Conservation (phyloP, 2,888 invertebrate genomes). For the Lepas anatifera region DNA sequence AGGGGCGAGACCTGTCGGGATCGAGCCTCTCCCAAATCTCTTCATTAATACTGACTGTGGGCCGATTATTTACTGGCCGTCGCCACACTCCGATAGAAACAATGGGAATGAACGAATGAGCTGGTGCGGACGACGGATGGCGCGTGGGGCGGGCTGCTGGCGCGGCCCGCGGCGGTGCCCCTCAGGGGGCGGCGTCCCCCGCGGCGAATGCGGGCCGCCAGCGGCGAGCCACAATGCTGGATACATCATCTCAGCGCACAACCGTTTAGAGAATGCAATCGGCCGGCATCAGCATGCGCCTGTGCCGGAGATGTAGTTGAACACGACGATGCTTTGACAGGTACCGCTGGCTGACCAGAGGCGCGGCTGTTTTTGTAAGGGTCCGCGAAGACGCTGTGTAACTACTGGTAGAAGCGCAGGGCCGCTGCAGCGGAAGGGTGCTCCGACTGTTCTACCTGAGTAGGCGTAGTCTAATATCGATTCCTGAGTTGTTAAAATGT, state of each 20-base stretch:
- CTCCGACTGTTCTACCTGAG: no score
- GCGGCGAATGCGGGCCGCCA: neutral
- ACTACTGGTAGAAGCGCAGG: neutral
- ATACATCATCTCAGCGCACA: neutral
- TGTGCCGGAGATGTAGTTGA: neutral
- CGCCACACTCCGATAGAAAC: neutral
- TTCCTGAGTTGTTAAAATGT: no score
- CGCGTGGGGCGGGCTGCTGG: neutral
- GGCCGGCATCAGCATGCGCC: neutral
- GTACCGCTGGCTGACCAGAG: neutral
- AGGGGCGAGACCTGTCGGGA: no score
- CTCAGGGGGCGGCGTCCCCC: neutral
- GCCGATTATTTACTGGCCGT: neutral
- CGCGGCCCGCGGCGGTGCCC: neutral
- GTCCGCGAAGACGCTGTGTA: neutral
- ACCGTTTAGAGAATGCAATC: constrained; percentile 5
- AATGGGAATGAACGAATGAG: constrained; percentile 3
- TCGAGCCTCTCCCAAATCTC: neutral
- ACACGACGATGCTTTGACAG: neutral
- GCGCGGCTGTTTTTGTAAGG: neutral
- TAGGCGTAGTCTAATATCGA: no score
- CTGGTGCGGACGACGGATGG: neutral
- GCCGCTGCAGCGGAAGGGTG: neutral
- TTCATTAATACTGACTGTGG: neutral
- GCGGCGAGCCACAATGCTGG: neutral